These are phyloP conservation scores for Sesia bembeciformis DNA, from an alignment of 2,888 invertebrate species.

Conservation along the genomic window DNA sequence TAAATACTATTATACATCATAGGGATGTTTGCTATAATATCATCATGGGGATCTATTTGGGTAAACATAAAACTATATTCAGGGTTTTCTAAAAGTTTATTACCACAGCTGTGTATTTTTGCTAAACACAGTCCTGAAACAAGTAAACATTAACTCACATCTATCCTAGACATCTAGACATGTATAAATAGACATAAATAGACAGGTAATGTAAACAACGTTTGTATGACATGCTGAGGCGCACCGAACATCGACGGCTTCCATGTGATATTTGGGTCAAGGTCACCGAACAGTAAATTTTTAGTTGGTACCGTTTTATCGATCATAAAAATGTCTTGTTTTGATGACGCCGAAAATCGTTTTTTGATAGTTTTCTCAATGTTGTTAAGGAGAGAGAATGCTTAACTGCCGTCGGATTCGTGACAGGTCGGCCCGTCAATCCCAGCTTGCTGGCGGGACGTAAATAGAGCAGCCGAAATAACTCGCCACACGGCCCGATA, in stretches of 20 bases:
- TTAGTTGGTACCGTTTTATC: conserved; percentile 12
- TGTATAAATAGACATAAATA: neutral
- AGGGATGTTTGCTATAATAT: neutral
- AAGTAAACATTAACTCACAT: neutral
- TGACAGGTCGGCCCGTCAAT: conserved; percentile 69
- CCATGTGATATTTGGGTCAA: conserved; percentile 59
- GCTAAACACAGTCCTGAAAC: conserved; percentile 5
- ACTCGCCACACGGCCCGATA: conserved; percentile 65
- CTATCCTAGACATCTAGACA: neutral
- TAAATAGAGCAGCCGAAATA: conserved; percentile 66
- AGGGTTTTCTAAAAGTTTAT: conserved; percentile 6
- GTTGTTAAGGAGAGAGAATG: conserved; percentile 39
- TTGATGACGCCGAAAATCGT: conserved; percentile 13
- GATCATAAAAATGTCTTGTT: conserved; percentile 5
- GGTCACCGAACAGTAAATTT: conserved; percentile 36
- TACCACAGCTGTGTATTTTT: conserved; percentile 15
- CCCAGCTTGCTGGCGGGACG: conserved; percentile 64
- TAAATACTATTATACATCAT: neutral
- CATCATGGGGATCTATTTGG: neutral
- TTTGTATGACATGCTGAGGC: conserved; percentile 9
- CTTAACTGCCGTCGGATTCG: conserved; percentile 44
- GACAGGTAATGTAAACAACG: conserved; percentile 24
- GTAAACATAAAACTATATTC: conserved; percentile 3
- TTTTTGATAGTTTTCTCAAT: conserved; percentile 25
- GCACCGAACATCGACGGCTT: conserved; percentile 13